Evolutionary conservation across 1,140 invertebrate genomes (phyloP).

Genomic region (Physella acuta): DNA sequence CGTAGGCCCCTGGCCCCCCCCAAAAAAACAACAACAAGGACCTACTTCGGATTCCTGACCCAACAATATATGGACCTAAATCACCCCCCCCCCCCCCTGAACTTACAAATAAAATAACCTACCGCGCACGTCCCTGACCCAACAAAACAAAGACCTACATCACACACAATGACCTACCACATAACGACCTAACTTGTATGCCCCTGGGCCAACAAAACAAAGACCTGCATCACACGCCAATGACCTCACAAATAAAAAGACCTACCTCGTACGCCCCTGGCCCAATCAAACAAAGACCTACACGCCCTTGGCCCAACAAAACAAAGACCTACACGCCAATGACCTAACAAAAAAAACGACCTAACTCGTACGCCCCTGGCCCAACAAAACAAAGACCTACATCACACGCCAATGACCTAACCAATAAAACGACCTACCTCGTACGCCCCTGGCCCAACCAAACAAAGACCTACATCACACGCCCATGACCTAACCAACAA

Average conservation of each 20-base stretch:
- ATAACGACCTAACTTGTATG: slow-evolving; percentile 47
- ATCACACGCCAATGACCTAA: not conserved
- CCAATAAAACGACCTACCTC: slow-evolving; percentile 43
- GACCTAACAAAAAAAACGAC: slow-evolving; percentile 6
- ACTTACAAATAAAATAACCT: slow-evolving; percentile 11
- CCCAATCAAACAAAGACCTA: not conserved
- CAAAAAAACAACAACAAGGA: too few species aligned
- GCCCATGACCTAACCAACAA: not conserved
- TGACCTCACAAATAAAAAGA: not conserved
- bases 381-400: not conserved
- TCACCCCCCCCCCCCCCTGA: not conserved
- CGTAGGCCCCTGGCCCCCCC: not conserved
- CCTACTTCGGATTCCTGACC: too few species aligned
- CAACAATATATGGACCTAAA: not conserved
- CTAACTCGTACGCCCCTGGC: slow-evolving; percentile 44
- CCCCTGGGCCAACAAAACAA: not conserved
- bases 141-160: not conserved
- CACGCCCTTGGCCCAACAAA: not conserved
- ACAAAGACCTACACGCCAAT: not conserved
- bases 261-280: slow-evolving; percentile 46
- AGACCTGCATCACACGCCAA: not conserved
- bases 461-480: not conserved
- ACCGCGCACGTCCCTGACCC: slow-evolving; percentile 46
- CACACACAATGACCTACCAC: not conserved
- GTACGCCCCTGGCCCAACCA: slow-evolving; percentile 15